A percentile compares a stretch with the other conserved stretches of the same genome.
Evolutionary conservation across 2,888 invertebrate genomes (phyloP).

Genomic region (Spialia ferax): DNA sequence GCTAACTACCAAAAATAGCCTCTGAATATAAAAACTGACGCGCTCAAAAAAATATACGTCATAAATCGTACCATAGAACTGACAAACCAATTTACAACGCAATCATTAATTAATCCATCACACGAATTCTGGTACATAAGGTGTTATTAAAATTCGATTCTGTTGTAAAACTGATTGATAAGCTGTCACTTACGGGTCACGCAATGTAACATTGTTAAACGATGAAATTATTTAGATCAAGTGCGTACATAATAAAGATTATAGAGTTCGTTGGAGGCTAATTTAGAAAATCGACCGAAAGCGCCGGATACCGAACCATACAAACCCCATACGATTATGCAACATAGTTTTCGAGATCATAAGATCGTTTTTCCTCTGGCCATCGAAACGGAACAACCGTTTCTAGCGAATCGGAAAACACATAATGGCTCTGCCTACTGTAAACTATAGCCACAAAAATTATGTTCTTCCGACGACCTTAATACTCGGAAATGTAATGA

Average conservation of each 20-base stretch:
- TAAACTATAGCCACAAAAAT: constrained; percentile 72
- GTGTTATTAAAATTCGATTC: constrained; percentile 26
- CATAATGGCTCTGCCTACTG: constrained; percentile 66
- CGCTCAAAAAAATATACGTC: not conserved
- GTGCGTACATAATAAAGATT: constrained; percentile 47
- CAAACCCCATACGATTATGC: constrained; percentile 32
- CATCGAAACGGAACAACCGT: constrained; percentile 68
- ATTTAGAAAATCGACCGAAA: constrained; percentile 63
- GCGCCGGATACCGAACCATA: constrained; percentile 53
- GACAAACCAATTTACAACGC: constrained; percentile 6
- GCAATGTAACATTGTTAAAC: constrained; percentile 26
- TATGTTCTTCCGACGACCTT: constrained; percentile 78
- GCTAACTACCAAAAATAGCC: not conserved
- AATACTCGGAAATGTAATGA: constrained; percentile 64
- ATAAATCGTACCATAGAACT: constrained; percentile 10
- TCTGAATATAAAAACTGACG: constrained; percentile 10
- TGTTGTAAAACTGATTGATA: constrained; percentile 28
- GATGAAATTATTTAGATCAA: constrained; percentile 37
- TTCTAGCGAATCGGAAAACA: constrained; percentile 78
- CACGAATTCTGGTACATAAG: constrained; percentile 9
- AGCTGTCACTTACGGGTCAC: constrained; percentile 37
- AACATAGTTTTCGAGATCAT: constrained; percentile 26
- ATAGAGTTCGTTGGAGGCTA: constrained; percentile 53
- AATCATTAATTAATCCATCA: constrained; percentile 34
- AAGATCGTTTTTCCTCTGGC: constrained; percentile 39